These are phyloP conservation scores for Apodemia zela DNA, from an alignment of 2,888 invertebrate genomes.

Conservation along the genomic window DNA sequence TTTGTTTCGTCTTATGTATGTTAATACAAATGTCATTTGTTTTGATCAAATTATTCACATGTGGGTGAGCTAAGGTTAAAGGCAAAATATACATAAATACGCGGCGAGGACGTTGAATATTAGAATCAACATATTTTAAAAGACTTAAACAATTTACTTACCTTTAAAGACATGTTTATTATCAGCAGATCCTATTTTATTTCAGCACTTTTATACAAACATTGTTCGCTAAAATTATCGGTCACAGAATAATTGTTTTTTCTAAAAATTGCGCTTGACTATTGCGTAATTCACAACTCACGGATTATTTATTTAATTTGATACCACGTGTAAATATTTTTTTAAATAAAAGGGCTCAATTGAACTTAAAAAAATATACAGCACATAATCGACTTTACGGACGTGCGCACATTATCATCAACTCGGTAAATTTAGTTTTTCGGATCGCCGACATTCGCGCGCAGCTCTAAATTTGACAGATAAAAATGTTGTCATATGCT, in stretches of 20 bases:
- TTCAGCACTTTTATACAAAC: slow-evolving; percentile 26
- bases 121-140: not conserved
- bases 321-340: not conserved
- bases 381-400: not conserved
- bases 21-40: not conserved
- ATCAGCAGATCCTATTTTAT: slow-evolving; percentile 19
- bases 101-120: slow-evolving; percentile 11
- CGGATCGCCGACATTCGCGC: not conserved
- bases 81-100: slow-evolving; percentile 21
- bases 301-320: not conserved
- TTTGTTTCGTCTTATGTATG: not conserved
- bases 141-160: slow-evolving; percentile 21
- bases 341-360: not conserved
- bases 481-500: not conserved
- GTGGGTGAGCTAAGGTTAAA: slow-evolving; percentile 12
- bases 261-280: not conserved
- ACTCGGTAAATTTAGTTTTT: slow-evolving; percentile 1
- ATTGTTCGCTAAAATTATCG: slow-evolving; percentile 24
- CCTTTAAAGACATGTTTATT: slow-evolving; percentile 30
- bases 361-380: not conserved
- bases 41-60: slow-evolving; percentile 5
- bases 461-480: slow-evolving; percentile 5
- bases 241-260: not conserved
- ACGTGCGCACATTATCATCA: not conserved
- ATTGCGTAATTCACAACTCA: not conserved